phyloP scores from a whole-genome alignment of 2,113 vertebrate species.

The Probosciger aterrimus region DNA sequence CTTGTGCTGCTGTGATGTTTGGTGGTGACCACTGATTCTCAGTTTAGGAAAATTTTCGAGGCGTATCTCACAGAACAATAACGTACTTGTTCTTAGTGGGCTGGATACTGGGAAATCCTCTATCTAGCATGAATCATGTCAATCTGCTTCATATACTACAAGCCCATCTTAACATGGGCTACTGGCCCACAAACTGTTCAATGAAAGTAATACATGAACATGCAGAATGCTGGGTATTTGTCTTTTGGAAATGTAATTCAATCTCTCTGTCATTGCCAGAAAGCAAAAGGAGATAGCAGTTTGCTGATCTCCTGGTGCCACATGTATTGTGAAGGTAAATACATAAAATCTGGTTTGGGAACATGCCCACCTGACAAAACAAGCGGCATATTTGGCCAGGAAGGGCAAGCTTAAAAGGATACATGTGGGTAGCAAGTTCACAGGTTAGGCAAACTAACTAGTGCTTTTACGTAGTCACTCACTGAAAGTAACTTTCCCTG shows the following conservation, averaged over 20 bases:
- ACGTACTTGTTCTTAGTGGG: neutral
- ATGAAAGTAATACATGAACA: neutral
- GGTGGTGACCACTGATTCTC: neutral
- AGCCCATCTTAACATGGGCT: neutral
- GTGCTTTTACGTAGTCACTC: neutral
- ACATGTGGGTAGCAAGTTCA: neutral
- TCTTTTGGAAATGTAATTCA: neutral
- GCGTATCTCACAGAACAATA: neutral
- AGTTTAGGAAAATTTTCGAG: neutral
- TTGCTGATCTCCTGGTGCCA: neutral
- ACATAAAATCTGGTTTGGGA: neutral
- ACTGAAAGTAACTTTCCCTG: neutral
- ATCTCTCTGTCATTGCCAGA: neutral
- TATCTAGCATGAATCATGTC: neutral
- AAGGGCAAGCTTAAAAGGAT: neutral
- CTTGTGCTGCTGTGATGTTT: neutral
- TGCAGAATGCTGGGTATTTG: neutral
- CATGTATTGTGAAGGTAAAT: neutral
- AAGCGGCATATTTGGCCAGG: neutral
- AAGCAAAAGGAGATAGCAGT: neutral
- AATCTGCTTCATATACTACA: neutral
- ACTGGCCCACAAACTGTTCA: neutral
- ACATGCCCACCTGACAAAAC: neutral
- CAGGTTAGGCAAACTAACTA: neutral
- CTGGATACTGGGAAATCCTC: neutral